Conservation (phyloP, 2,113 vertebrate genomes). For the Puma concolor region DNA sequence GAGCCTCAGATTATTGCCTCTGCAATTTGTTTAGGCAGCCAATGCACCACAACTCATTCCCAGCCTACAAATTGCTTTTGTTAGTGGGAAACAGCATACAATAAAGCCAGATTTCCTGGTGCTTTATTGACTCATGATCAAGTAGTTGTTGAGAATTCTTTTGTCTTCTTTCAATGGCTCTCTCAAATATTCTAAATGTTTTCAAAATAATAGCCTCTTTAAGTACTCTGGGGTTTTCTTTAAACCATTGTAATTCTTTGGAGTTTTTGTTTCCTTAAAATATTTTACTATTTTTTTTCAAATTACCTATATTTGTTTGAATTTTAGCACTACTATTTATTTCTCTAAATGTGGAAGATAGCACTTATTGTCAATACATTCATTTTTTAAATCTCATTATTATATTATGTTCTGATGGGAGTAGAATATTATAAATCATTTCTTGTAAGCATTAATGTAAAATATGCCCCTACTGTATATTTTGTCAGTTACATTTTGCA, state of each 20-base stretch:
- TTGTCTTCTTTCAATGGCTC: slow-evolving; percentile 53
- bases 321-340: not conserved
- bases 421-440: not conserved
- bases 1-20: slow-evolving; percentile 65
- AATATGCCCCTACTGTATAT: not conserved
- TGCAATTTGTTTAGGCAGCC: slow-evolving; percentile 46
- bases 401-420: not conserved
- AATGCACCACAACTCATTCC: not conserved
- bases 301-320: not conserved
- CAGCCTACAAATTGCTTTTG: slow-evolving; percentile 51
- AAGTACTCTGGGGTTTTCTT: not conserved
- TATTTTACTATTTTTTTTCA: not conserved
- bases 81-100: slow-evolving; percentile 1
- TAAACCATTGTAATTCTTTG: not conserved
- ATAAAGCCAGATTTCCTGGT: slow-evolving; percentile 52
- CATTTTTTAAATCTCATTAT: not conserved
- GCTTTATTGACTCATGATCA: slow-evolving; percentile 9
- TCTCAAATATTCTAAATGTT: slow-evolving; percentile 45
- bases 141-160: slow-evolving; percentile 29
- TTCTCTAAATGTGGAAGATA: not conserved
- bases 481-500: not conserved
- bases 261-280: not conserved
- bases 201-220: slow-evolving; percentile 13
- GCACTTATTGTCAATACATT: not conserved
- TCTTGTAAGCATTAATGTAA: not conserved